Percentiles rank a stretch among this genome's conserved stretches.
Conservation (phyloP, 2,113 vertebrate genomes). For the Crypturellus undulatus region DNA sequence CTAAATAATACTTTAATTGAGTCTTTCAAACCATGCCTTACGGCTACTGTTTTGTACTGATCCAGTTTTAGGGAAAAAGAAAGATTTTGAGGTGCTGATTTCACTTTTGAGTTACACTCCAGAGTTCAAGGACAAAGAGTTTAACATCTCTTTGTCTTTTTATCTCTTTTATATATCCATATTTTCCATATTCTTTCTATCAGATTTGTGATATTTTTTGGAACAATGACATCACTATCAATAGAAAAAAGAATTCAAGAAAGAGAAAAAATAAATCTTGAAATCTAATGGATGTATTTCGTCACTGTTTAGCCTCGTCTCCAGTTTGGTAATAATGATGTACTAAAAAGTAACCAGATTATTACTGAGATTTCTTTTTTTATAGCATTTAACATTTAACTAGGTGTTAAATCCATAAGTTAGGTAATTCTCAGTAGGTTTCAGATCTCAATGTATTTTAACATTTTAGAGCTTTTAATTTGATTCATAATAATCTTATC, state of each 20-base stretch:
- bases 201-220: background rate
- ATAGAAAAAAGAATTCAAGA: background rate
- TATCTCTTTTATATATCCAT: background rate
- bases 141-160: background rate
- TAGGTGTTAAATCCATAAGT: background rate
- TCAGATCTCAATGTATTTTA: background rate
- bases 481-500: background rate
- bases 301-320: background rate
- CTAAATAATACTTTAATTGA: background rate
- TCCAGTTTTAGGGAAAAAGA: background rate
- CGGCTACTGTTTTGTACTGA: background rate
- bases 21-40: background rate
- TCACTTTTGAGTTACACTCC: background rate
- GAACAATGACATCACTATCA: background rate
- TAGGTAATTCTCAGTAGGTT: background rate
- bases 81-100: background rate
- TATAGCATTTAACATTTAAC: background rate
- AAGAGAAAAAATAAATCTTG: background rate
- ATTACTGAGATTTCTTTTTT: background rate
- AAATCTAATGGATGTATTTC: conserved; percentile 22
- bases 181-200: background rate
- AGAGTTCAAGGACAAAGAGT: background rate
- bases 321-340: conserved; percentile 8
- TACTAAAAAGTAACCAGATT: conserved; percentile 46
- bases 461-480: background rate